These are phyloP conservation scores for Thermophis baileyi DNA, from an alignment of 2,113 vertebrate species.

Conservation along the genomic window DNA sequence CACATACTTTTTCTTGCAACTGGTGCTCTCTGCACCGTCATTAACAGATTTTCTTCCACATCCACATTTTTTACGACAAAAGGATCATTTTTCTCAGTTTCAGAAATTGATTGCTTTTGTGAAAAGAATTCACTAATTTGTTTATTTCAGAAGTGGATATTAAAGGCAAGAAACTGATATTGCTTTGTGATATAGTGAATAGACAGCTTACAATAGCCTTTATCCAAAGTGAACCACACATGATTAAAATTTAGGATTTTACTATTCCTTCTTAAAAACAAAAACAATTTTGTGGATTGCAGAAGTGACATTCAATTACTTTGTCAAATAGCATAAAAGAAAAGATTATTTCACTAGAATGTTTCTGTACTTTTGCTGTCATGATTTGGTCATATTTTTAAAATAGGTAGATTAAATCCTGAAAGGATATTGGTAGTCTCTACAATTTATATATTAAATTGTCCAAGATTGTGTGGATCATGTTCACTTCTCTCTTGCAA, in stretches of 20 bases:
- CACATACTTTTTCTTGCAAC: too few relatives aligned
- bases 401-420: slow-evolving; percentile 43
- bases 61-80: background rate
- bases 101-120: slow-evolving; percentile 1
- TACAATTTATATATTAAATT: background rate
- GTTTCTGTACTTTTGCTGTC: slow-evolving; percentile 49
- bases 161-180: slow-evolving; percentile 31
- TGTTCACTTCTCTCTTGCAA: background rate
- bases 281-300: slow-evolving; percentile 19
- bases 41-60: background rate
- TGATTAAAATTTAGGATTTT: slow-evolving; percentile 50
- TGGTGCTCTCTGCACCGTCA: background rate
- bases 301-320: slow-evolving; percentile 59
- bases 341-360: slow-evolving; percentile 43
- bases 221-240: slow-evolving; percentile 35
- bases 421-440: slow-evolving; percentile 1
- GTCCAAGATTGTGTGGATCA: background rate
- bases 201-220: slow-evolving; percentile 37
- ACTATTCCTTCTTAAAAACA: slow-evolving; percentile 43
- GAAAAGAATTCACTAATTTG: slow-evolving; percentile 23
- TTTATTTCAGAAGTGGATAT: slow-evolving; percentile 35
- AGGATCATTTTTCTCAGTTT: slow-evolving; percentile 16
- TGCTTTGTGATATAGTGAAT: slow-evolving; percentile 30
- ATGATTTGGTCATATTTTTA: slow-evolving; percentile 52
- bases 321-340: slow-evolving; percentile 46